Evolutionary conservation across 1,140 invertebrate species (phyloP), one percentile per base, ranked within the genome.

Genomic region (Heliconius congener): DNA sequence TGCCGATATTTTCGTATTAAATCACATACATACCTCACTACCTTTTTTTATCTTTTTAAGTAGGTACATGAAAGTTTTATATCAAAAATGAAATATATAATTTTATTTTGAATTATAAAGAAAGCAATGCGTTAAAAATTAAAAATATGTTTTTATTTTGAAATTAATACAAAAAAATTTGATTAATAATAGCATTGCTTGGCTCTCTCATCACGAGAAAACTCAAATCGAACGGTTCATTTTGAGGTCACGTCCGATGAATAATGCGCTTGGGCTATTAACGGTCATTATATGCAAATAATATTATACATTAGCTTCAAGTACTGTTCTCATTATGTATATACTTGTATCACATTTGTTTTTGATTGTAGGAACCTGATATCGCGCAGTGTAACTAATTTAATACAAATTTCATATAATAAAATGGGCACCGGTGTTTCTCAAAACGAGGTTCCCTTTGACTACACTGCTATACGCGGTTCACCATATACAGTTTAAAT

Each of bases 221-320:
- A 86, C 83, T 86, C 83, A 83, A 83, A 86, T 88, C 87, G 88
- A 88, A 92, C 88, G 88, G 90, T 90, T 90, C 80, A 83, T 86
- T 93, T 93, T 91, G 91, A 91, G 92, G 91, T 92, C 91, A 87
- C 83, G 89, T 85, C 85, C 82, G 85, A 90, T 90, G 88, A 90
- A 91, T 92, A 90, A 91, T 88, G 88, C 90, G 85, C 85, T 78
- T 81, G 83, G 77, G 83, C 88, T 89, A 93, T 94, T 94, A 94
- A 86, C 85, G 88, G 91, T 93, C 92, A 92, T 94, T 94, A 93
- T 93, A 93, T 94, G 93, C 91, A 93, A 94, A 94, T 94, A 92
- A 92, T 91, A 91, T 92, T 89, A 90, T 87, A 92, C 86, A 91
- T 93, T 89, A 91, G 85, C 88, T 79, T 55, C 82, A 81, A 83